Base-by-base conservation (phyloP, 1,140 invertebrate genomes). In the Onthophagus taurus region DNA sequence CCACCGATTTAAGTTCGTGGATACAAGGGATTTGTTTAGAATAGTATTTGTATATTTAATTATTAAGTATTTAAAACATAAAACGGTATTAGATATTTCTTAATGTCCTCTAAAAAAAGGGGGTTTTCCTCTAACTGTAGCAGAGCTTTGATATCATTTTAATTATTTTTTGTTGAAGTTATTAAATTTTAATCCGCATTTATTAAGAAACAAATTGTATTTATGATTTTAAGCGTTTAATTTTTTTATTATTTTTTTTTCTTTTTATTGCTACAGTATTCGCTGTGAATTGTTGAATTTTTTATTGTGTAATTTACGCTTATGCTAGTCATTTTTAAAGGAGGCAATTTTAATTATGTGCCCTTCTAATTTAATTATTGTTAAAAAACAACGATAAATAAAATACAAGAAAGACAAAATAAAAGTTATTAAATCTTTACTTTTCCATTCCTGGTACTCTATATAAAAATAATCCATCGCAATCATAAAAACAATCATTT, bases 1-100 rank as follows among this genome's bases (percentile, higher is more conserved):
- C 81, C 5, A 81, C 73, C 51, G 85, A 89, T 63, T 70, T 89
- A 19, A 85, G 83, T 57, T 81, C 84, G 1, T 90, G 85, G 85
- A 85, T 90, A 58, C 81, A 86, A 71, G 83, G 85, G 26, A 83
- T 86, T 49, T 74, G 77, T 16, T 60, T 83, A 36, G 72, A 75
- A 52, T 76, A 59, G 63, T 17, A 41, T 34, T 43, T 26, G n/a
- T n/a, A n/a, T n/a, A n/a, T n/a, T n/a, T n/a, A n/a, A 21, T 26
- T n/a, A n/a, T n/a, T n/a, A n/a, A n/a, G n/a, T n/a, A n/a, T n/a
- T n/a, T n/a, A n/a, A n/a, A n/a, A n/a, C n/a, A n/a, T n/a, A n/a
- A n/a, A n/a, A n/a, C n/a, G n/a, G n/a, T n/a, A n/a, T n/a, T n/a
- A n/a, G n/a, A n/a, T n/a, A n/a, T n/a, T n/a, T n/a, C n/a, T n/a